These are phyloP conservation scores for Xestia ashworthii DNA, from an alignment of 2,888 invertebrate genomes.

Conservation along the genomic window DNA sequence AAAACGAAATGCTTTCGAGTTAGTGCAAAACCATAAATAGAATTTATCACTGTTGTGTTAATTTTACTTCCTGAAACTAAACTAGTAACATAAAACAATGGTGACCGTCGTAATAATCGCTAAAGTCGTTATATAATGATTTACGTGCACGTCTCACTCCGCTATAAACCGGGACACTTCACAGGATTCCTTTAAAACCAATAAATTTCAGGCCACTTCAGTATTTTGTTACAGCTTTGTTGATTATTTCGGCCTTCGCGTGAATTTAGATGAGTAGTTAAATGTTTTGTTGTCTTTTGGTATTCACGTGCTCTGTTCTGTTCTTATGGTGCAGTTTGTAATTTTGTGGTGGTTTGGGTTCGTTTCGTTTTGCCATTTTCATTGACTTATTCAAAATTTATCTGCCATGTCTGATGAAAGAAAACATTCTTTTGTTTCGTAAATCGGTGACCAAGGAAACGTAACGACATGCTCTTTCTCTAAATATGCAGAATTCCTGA, in stretches of 20 bases:
- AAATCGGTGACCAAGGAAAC: not conserved
- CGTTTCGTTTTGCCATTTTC: not conserved
- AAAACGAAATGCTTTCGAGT: not conserved
- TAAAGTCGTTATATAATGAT: slow-evolving; percentile 55
- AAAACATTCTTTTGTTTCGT: not conserved
- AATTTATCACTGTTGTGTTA: slow-evolving; percentile 23
- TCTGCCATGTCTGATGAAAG: not conserved
- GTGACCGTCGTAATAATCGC: slow-evolving; percentile 36
- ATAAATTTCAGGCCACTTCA: slow-evolving; percentile 50
- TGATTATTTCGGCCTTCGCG: slow-evolving; percentile 54
- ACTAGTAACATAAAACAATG: slow-evolving; percentile 46
- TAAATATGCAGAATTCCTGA: not conserved
- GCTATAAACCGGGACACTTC: slow-evolving; percentile 56
- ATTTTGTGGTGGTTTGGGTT: not conserved
- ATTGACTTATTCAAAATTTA: not conserved
- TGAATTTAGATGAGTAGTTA: slow-evolving; percentile 43
- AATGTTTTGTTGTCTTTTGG: slow-evolving; percentile 27
- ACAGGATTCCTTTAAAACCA: slow-evolving; percentile 58
- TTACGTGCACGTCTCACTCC: slow-evolving; percentile 48
- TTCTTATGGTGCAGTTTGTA: not conserved
- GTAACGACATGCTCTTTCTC: not conserved
- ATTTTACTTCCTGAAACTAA: slow-evolving; percentile 39
- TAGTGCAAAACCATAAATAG: slow-evolving; percentile 7
- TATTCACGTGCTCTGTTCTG: not conserved
- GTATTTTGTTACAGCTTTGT: slow-evolving; percentile 52